Evolutionary conservation across 2,113 vertebrate species (phyloP).

Genomic region (Zapornia atra): DNA sequence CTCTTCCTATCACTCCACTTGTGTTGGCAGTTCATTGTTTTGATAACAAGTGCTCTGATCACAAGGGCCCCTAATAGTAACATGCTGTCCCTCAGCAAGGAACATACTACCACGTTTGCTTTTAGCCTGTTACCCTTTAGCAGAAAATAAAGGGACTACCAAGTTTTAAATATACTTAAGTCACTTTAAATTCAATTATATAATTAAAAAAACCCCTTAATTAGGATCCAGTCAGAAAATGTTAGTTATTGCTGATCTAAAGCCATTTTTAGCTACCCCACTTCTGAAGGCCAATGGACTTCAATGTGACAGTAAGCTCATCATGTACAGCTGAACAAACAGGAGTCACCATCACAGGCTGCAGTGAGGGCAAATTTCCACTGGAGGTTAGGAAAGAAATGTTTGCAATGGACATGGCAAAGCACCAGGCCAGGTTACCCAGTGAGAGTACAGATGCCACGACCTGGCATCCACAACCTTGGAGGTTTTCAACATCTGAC

Average conservation of each 20-base stretch:
- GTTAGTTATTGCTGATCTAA: background rate
- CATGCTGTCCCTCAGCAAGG: background rate
- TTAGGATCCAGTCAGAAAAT: background rate
- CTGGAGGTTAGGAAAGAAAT: background rate
- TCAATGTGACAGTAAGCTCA: background rate
- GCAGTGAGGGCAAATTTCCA: background rate
- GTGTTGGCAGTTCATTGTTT: background rate
- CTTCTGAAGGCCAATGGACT: background rate
- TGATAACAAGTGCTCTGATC: background rate
- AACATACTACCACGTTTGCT: background rate
- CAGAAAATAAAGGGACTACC: background rate
- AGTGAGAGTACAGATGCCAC: background rate
- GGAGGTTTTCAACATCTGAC: background rate
- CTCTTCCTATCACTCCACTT: slow-evolving; percentile 56
- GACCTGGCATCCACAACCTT: fast-evolving
- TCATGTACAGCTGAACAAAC: background rate
- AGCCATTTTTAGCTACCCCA: background rate
- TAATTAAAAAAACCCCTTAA: background rate
- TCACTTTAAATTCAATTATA: background rate
- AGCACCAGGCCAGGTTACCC: background rate
- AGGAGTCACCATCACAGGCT: background rate
- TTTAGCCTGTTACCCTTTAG: background rate
- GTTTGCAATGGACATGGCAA: fast-evolving
- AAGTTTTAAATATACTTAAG: background rate
- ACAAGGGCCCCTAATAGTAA: background rate